phyloP scores from a whole-genome alignment of 2,797 vertebrate genomes.

The Acanthiza pusilla region DNA sequence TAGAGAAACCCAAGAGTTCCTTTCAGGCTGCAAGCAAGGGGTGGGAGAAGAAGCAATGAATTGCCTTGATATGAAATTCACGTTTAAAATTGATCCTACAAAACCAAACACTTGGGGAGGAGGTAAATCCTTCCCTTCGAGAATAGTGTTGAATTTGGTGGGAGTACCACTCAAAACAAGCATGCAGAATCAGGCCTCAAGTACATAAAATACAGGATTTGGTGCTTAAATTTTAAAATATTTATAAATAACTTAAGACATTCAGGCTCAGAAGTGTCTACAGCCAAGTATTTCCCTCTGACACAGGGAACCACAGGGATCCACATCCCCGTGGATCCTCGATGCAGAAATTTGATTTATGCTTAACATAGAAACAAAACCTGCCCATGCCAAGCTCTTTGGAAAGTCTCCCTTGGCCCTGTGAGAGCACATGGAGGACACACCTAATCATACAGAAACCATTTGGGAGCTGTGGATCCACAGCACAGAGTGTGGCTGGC shows the following conservation, averaged over 20 bases:
- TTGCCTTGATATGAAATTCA: neutral
- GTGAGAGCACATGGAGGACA: neutral
- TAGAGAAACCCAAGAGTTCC: neutral
- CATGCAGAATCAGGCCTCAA: neutral
- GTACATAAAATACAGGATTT: slow-evolving; percentile 10
- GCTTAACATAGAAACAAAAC: neutral
- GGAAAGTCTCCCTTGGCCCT: neutral
- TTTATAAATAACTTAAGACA: slow-evolving; percentile 56
- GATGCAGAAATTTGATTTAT: neutral
- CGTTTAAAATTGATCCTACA: neutral
- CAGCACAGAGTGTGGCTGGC: neutral
- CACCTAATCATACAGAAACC: neutral
- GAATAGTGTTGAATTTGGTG: neutral
- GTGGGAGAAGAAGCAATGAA: neutral
- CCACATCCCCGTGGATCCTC: neutral
- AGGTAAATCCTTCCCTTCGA: neutral
- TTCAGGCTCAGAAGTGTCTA: neutral
- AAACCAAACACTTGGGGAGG: neutral
- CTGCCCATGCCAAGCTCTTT: neutral
- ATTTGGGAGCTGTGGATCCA: neutral
- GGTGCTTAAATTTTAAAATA: neutral
- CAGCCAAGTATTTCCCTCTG: neutral
- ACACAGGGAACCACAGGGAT: neutral
- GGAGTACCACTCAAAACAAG: neutral
- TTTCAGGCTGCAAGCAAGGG: neutral